Conservation (phyloP, 2,113 vertebrate genomes). For the Chaenocephalus aceratus region DNA sequence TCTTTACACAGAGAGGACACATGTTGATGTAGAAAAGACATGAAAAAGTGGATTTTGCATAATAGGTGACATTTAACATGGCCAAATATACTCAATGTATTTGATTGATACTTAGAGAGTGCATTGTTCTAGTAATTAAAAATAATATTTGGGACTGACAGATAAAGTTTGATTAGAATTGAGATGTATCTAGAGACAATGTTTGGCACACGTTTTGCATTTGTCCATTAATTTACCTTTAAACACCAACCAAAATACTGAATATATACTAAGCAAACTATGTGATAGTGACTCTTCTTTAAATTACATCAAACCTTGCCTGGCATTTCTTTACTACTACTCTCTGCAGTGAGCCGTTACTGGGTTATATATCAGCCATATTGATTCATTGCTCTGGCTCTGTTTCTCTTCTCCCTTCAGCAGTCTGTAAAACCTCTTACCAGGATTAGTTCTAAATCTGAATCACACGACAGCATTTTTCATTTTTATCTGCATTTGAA, state of each 20-base stretch:
- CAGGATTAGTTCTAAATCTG: background rate
- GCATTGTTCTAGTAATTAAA: no score
- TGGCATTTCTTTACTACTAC: background rate
- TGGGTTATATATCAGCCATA: background rate
- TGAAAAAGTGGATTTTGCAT: no score
- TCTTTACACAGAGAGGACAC: no score
- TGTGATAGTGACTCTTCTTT: background rate
- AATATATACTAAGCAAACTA: background rate
- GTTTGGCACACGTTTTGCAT: background rate
- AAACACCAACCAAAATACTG: background rate
- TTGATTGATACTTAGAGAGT: no score
- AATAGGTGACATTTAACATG: no score
- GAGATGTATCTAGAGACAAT: background rate
- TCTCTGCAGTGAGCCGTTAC: background rate
- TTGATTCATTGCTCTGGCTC: background rate
- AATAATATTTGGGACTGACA: background rate
- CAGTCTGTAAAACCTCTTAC: background rate
- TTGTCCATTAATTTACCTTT: background rate
- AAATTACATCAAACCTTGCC: background rate
- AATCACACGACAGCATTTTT: background rate
- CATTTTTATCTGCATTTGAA: background rate
- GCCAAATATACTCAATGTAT: no score
- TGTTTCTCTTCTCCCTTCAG: background rate
- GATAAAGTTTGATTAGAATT: no score
- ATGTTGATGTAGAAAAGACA: no score